A percentile compares a stretch with the other conserved stretches of the same genome.
These are phyloP conservation scores for Odontocerum albicorne DNA, from an alignment of 2,888 invertebrate species.

Conservation along the genomic window DNA sequence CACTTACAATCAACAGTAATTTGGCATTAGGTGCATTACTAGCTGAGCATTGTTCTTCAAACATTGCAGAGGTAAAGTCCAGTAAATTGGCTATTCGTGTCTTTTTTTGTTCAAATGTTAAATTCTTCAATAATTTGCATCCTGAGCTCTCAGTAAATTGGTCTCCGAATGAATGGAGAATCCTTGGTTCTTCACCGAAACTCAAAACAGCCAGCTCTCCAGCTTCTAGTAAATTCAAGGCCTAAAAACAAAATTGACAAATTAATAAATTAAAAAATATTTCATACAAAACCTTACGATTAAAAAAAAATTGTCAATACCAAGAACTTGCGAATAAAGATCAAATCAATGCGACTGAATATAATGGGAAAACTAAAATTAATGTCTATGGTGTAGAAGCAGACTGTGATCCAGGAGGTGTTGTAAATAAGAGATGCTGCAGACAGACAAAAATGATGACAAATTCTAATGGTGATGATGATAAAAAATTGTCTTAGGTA, in stretches of 20 bases:
- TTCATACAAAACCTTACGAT: too few species aligned
- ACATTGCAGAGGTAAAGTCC: conserved; percentile 74
- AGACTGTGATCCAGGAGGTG: too few species aligned
- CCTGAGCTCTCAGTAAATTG: conserved; percentile 88
- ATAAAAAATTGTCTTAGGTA: too few species aligned
- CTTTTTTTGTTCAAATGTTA: conserved; percentile 87
- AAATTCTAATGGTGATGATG: too few species aligned
- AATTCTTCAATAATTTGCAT: conserved; percentile 74
- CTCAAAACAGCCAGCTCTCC: conserved; percentile 91
- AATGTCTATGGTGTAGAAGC: too few species aligned
- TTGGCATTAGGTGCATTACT: conserved; percentile 71
- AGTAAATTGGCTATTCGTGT: conserved; percentile 84
- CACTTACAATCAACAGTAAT: conserved; percentile 89
- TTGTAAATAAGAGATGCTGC: too few species aligned
- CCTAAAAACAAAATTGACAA: conserved; percentile 54
- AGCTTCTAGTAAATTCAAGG: conserved; percentile 89
- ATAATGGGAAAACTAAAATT: too few species aligned
- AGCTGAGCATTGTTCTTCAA: conserved; percentile 51
- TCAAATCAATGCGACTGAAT: too few species aligned
- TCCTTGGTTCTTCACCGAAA: conserved; percentile 81
- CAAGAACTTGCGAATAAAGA: too few species aligned
- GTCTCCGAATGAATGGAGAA: conserved; percentile 87
- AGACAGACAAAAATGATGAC: too few species aligned
- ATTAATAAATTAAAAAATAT: too few species aligned
- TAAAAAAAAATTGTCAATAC: too few species aligned